Conservation (phyloP, 2,113 vertebrate genomes). For the Balaeniceps rex region DNA sequence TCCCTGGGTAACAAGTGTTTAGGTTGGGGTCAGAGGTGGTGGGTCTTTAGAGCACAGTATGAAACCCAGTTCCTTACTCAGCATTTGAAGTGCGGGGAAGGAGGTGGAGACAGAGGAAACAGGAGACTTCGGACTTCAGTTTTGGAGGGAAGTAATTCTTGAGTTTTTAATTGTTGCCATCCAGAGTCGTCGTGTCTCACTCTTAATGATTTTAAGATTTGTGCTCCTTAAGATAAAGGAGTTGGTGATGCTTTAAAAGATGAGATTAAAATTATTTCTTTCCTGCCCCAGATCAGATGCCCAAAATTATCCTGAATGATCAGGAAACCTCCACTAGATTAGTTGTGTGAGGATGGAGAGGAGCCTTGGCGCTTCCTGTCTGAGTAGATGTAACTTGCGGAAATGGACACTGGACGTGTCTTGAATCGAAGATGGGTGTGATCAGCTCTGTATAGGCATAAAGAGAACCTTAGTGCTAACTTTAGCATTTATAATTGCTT, state of each 20-base stretch:
- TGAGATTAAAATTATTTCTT: not conserved
- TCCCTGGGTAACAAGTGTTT: not conserved
- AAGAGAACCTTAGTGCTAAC: not conserved
- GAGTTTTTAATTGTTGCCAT: not conserved
- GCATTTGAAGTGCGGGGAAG: not conserved
- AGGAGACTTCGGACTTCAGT: not conserved
- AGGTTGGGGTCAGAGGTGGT: not conserved
- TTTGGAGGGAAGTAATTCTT: not conserved
- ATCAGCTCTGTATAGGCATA: not conserved
- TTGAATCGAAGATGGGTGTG: not conserved
- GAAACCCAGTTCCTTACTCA: not conserved
- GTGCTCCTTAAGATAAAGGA: not conserved
- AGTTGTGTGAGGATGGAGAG: not conserved
- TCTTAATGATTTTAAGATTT: not conserved
- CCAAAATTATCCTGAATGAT: not conserved
- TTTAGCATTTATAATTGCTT: not conserved
- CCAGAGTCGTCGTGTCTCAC: not conserved
- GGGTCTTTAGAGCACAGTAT: not conserved
- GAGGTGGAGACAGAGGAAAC: not conserved
- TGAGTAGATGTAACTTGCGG: not conserved
- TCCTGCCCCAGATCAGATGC: not conserved
- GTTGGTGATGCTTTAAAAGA: not conserved
- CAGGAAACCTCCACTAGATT: not conserved
- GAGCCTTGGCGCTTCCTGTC: not conserved
- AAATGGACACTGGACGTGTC: rapidly evolving